phyloP scores from a whole-genome alignment of 2,888 invertebrate genomes.

The Cheiracanthium punctorium region DNA sequence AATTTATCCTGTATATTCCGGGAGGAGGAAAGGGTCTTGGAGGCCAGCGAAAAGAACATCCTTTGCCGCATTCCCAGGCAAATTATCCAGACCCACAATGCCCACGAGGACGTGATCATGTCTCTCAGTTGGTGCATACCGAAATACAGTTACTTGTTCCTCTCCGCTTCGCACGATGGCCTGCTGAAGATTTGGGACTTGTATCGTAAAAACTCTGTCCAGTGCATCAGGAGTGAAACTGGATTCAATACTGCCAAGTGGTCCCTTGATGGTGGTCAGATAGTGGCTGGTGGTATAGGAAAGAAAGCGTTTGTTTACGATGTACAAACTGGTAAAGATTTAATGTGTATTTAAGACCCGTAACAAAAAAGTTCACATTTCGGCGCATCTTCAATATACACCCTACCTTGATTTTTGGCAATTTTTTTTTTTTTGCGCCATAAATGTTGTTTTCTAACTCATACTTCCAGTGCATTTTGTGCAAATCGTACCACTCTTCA shows the following conservation, averaged over 20 bases:
- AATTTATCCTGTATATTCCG: slow-evolving; percentile 1
- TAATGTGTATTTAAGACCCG: too few relatives aligned
- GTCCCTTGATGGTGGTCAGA: slow-evolving; percentile 73
- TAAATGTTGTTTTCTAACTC: too few relatives aligned
- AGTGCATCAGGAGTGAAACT: slow-evolving; percentile 4
- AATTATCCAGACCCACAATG: neutral
- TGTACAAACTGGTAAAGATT: slow-evolving; percentile 73
- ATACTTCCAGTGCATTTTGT: too few relatives aligned
- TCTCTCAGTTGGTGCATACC: slow-evolving; percentile 41
- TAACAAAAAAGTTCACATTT: too few relatives aligned
- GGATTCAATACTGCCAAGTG: slow-evolving; percentile 76
- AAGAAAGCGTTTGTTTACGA: slow-evolving; percentile 74
- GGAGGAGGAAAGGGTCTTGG: slow-evolving; percentile 21
- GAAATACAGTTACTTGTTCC: slow-evolving; percentile 74
- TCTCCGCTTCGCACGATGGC: slow-evolving; percentile 75
- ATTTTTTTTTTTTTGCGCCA: too few relatives aligned
- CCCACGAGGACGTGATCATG: slow-evolving; percentile 28
- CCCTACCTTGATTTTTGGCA: too few relatives aligned
- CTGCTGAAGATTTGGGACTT: slow-evolving; percentile 75
- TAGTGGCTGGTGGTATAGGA: slow-evolving; percentile 75
- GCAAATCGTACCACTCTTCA: too few relatives aligned
- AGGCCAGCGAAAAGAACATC: neutral
- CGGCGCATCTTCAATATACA: too few relatives aligned
- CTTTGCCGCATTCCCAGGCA: slow-evolving; percentile 22
- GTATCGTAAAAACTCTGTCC: slow-evolving; percentile 9